Conservation (phyloP, 1,140 invertebrate genomes). For the Aphidius gifuensis region DNA sequence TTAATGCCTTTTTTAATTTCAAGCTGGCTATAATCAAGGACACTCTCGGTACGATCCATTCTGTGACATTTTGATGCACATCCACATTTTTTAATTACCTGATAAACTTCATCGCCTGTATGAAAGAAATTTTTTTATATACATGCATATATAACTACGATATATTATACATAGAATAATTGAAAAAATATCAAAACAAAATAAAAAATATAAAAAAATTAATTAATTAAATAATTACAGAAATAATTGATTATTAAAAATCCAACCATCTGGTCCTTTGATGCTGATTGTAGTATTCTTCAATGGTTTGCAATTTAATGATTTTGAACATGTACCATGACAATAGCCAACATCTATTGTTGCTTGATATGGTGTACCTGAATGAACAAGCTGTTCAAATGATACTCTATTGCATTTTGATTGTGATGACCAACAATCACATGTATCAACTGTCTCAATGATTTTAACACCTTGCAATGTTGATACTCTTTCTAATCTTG, state of each 20-base stretch:
- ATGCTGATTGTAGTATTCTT: constrained; percentile 53
- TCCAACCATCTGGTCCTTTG: constrained; percentile 55
- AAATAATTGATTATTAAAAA: constrained; percentile 7
- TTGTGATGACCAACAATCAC: constrained; percentile 45
- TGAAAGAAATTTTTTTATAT: constrained; percentile 6
- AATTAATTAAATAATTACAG: background rate
- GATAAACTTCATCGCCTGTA: constrained; percentile 48
- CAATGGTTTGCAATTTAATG: constrained; percentile 45
- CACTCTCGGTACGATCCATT: constrained; percentile 49
- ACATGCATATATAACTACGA: background rate
- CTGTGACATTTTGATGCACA: constrained; percentile 48
- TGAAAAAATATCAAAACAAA: constrained; percentile 11
- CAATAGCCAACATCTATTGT: constrained; percentile 54
- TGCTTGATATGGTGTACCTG: constrained; percentile 53
- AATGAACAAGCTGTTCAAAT: constrained; percentile 48
- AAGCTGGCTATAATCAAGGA: constrained; percentile 48
- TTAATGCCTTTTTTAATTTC: constrained; percentile 43
- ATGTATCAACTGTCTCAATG: constrained; percentile 51
- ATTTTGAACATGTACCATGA: constrained; percentile 46
- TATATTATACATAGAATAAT: background rate
- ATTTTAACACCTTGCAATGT: constrained; percentile 51
- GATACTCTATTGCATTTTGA: constrained; percentile 47
- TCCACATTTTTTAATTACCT: constrained; percentile 48
- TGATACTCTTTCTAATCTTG: constrained; percentile 50
- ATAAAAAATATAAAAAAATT: background rate